Evolutionary conservation across 37 sponge, comb jelly and placozoan genomes (phyloP).

Genomic region (Bolinopsis microptera): DNA sequence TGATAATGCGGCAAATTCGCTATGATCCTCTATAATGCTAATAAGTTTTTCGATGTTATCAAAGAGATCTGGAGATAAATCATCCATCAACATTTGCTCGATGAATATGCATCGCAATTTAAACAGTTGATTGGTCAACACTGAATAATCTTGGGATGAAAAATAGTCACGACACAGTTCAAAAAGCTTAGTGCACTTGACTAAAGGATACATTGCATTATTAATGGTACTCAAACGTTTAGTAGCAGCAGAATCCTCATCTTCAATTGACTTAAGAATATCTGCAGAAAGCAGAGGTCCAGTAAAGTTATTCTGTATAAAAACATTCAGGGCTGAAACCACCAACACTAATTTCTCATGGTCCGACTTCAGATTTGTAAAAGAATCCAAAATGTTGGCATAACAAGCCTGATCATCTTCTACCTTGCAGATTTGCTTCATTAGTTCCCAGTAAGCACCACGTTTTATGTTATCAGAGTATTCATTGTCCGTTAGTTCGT

Average conservation of each 20-base stretch:
- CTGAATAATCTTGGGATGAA: not conserved
- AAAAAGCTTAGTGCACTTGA: conserved; percentile 1
- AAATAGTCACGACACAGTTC: not conserved
- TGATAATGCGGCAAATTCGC: not conserved
- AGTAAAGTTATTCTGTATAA: conserved; percentile 59
- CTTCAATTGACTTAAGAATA: not conserved
- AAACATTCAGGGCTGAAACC: conserved; percentile 28
- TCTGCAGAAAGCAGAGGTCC: conserved; percentile 11
- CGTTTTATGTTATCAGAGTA: not conserved
- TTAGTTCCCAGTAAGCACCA: conserved; percentile 44
- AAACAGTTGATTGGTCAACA: not conserved
- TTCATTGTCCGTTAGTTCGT: not conserved
- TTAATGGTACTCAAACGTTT: not conserved
- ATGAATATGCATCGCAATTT: not conserved
- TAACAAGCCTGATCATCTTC: conserved; percentile 1
- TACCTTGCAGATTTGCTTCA: not conserved
- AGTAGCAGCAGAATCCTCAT: not conserved
- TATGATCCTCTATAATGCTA: not conserved
- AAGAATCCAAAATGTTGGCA: not conserved
- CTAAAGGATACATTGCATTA: conserved; percentile 56
- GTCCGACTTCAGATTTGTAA: not conserved
- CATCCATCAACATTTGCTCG: conserved; percentile 21
- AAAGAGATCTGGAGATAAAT: not conserved
- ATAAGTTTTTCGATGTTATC: not conserved
- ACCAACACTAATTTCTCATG: not conserved